phyloP scores from a whole-genome alignment of 2,113 vertebrate species.

The Labeo catla region DNA sequence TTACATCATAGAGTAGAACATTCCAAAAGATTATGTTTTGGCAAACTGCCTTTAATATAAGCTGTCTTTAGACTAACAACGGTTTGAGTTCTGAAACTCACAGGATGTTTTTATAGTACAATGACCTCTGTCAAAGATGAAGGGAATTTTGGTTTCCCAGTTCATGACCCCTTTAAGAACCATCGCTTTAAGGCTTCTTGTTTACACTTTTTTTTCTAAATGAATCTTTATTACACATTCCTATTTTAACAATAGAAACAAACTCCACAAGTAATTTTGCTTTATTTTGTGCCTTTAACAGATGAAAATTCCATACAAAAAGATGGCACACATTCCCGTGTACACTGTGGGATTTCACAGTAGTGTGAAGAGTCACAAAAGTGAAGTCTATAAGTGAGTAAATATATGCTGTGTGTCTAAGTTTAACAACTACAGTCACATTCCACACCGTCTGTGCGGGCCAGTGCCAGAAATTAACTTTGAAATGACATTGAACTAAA shows the following conservation, averaged over 20 bases:
- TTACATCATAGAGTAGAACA: too few relatives aligned
- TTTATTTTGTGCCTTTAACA: conserved; percentile 60
- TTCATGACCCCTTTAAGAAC: too few relatives aligned
- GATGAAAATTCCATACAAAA: conserved; percentile 98
- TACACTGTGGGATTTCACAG: conserved; percentile 92
- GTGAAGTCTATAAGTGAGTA: conserved; percentile 90
- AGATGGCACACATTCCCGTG: conserved; percentile 93
- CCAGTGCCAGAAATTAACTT: neutral
- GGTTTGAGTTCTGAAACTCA: too few relatives aligned
- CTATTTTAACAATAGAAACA: neutral
- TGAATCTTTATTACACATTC: neutral
- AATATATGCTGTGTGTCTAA: neutral
- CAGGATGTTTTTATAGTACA: too few relatives aligned
- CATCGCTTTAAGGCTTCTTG: neutral
- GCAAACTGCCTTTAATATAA: too few relatives aligned
- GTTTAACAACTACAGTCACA: neutral
- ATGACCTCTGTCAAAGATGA: too few relatives aligned
- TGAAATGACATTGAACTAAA: neutral
- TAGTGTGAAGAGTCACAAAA: conserved; percentile 72
- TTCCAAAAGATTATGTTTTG: too few relatives aligned
- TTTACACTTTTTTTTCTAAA: conserved; percentile 41
- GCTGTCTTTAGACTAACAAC: too few relatives aligned
- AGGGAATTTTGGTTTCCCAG: too few relatives aligned
- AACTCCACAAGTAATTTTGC: neutral
- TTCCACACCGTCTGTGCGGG: neutral